These are phyloP conservation scores for Acipenser transmontanus DNA, from an alignment of 2,797 vertebrate species.

Conservation along the genomic window DNA sequence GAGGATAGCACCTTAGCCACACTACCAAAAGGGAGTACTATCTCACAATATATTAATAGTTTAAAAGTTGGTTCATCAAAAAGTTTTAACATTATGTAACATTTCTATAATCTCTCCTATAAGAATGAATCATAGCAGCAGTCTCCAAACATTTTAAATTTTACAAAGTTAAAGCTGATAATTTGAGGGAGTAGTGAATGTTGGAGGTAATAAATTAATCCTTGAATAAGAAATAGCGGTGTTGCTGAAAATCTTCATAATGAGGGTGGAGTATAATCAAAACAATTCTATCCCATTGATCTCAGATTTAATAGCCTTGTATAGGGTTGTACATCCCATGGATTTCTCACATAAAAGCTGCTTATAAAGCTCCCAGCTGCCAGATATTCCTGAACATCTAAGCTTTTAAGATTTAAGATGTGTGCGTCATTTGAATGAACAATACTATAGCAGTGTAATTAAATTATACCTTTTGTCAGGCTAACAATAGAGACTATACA, in stretches of 20 bases:
- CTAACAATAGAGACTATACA: constrained; percentile 53
- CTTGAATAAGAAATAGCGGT: not conserved
- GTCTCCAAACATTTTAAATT: too few species aligned
- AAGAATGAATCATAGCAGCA: too few species aligned
- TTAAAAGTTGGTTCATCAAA: too few species aligned
- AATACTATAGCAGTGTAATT: constrained; percentile 40
- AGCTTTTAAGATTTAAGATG: constrained; percentile 53
- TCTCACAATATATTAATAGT: too few species aligned
- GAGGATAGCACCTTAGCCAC: too few species aligned
- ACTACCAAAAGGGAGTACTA: too few species aligned
- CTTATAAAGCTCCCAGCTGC: constrained; percentile 47
- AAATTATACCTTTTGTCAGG: constrained; percentile 52
- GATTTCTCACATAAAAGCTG: constrained; percentile 40
- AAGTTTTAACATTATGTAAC: too few species aligned
- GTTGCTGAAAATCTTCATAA: constrained; percentile 5
- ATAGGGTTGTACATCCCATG: constrained; percentile 44
- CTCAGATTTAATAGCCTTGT: constrained; percentile 39
- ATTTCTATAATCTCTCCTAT: too few species aligned
- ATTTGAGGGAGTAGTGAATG: not conserved
- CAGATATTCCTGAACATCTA: constrained; percentile 35
- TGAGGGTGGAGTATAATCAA: constrained; percentile 6
- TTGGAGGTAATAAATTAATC: constrained; percentile 8
- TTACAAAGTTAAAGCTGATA: not conserved
- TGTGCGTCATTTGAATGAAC: constrained; percentile 54
- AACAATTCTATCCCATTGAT: constrained; percentile 41